These are phyloP conservation scores for Calycopis cecrops DNA, from an alignment of 1,140 invertebrate species.

Conservation along the genomic window DNA sequence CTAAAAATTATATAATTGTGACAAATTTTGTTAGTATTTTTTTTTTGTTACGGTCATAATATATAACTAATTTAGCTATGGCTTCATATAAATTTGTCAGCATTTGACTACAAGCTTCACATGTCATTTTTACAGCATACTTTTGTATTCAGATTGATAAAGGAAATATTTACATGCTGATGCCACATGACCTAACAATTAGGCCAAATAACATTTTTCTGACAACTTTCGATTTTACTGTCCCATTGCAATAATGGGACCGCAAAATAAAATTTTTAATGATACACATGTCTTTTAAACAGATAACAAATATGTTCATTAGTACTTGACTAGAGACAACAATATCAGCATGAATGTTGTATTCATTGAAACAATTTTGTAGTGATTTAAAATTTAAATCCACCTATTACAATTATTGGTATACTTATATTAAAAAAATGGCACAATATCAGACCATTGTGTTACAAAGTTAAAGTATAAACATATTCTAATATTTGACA, in stretches of 20 bases:
- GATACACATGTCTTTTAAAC: no score
- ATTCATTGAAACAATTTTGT: not conserved
- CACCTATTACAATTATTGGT: constrained; percentile 14
- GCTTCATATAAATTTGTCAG: not conserved
- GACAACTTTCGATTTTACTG: no score
- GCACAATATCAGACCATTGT: constrained; percentile 39
- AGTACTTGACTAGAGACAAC: no score
- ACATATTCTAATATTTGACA: constrained; percentile 21
- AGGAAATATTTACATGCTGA: no score
- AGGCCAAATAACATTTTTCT: no score
- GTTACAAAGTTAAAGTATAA: constrained; percentile 22
- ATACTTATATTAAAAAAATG: constrained; percentile 31
- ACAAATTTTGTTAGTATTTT: not conserved
- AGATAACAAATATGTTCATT: no score
- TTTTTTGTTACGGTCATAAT: constrained; percentile 1
- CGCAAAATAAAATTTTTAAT: no score
- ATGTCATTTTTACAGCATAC: no score
- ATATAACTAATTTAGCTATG: constrained; percentile 10
- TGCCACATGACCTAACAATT: no score
- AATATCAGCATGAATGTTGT: no score
- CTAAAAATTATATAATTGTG: not conserved
- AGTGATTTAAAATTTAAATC: constrained; percentile 6
- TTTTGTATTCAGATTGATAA: no score
- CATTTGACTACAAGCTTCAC: not conserved
- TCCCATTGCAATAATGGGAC: no score